Percentiles rank a stretch among this genome's conserved stretches.
Conservation (phyloP, 2,888 invertebrate genomes). For the Corbicula japonica region DNA sequence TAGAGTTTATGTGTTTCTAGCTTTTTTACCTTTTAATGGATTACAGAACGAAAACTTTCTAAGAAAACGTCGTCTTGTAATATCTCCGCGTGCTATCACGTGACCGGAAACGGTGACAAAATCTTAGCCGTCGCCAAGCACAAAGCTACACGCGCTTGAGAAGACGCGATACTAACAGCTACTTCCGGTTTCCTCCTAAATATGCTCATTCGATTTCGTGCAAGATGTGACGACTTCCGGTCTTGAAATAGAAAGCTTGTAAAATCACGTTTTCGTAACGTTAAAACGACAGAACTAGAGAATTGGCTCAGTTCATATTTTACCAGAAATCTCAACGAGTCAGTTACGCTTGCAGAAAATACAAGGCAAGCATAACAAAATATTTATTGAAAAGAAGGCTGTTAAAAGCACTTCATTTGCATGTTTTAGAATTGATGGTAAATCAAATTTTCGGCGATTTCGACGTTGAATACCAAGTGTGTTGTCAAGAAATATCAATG, state of each 20-base stretch:
- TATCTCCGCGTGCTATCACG: constrained; percentile 54
- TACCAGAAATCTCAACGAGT: constrained; percentile 21
- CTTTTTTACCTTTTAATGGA: constrained; percentile 59
- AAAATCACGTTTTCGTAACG: constrained; percentile 66
- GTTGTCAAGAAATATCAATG: background rate
- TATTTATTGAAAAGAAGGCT: too few species aligned
- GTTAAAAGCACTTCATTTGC: constrained; percentile 57
- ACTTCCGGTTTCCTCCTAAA: constrained; percentile 64
- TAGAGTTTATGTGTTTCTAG: constrained; percentile 49
- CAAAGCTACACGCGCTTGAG: constrained; percentile 62
- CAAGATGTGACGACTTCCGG: constrained; percentile 60
- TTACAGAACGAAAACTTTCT: constrained; percentile 35
- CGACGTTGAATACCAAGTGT: constrained; percentile 18
- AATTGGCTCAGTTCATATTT: constrained; percentile 36
- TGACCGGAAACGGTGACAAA: constrained; percentile 64
- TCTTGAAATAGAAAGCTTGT: constrained; percentile 66
- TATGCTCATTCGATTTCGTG: constrained; percentile 65
- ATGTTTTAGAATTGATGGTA: constrained; percentile 43
- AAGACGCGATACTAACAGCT: constrained; percentile 62
- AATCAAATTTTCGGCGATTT: constrained; percentile 57
- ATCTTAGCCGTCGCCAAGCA: constrained; percentile 61
- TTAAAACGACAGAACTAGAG: constrained; percentile 41
- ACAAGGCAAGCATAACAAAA: too few species aligned
- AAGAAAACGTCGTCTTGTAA: constrained; percentile 44
- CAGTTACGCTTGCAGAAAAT: too few species aligned